Evolutionary conservation across 2,888 invertebrate species (phyloP).

Genomic region (Diploptera punctata): DNA sequence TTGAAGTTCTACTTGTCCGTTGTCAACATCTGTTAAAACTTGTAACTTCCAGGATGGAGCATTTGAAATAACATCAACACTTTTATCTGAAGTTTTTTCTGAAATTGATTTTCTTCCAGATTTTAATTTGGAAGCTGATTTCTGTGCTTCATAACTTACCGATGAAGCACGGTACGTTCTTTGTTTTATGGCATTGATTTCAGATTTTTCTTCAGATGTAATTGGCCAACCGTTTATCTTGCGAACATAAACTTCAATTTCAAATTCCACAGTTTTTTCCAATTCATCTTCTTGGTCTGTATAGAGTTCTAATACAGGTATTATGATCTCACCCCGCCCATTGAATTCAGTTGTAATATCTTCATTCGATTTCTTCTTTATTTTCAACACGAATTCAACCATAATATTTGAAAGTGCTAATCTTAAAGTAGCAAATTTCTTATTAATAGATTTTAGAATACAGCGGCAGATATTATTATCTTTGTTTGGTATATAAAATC

Average conservation of each 20-base stretch:
- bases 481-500: slow-evolving; percentile 24
- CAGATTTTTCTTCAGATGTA: not conserved
- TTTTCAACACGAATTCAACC: not conserved
- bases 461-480: not conserved
- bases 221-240: not conserved
- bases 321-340: not conserved
- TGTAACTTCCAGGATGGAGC: not conserved
- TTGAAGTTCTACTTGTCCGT: not conserved
- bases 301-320: not conserved
- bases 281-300: not conserved
- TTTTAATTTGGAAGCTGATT: no score
- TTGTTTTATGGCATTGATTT: not conserved
- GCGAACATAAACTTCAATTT: not conserved
- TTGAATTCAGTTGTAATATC: not conserved
- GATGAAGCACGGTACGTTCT: not conserved
- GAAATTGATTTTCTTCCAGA: no score
- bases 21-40: not conserved
- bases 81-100: not conserved
- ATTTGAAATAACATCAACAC: not conserved
- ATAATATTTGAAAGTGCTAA: not conserved
- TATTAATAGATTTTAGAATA: not conserved
- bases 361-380: not conserved
- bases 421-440: not conserved
- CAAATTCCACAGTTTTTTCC: not conserved
- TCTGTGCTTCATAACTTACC: not conserved